Base-by-base conservation (phyloP, 2,888 invertebrate genomes). In the Piscicola geometra region DNA sequence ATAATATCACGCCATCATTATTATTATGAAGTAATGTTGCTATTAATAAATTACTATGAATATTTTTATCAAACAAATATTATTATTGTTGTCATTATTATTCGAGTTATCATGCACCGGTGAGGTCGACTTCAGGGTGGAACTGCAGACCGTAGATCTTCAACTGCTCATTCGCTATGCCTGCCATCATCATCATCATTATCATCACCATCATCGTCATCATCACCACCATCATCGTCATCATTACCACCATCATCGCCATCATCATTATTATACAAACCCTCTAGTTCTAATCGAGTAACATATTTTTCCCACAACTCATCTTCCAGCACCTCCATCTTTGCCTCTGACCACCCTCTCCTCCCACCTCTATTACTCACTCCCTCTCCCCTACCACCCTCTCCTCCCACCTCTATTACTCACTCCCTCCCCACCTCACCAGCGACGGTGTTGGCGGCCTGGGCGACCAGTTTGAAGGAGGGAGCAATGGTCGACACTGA, bases 81-180 rank as follows among this genome's bases (percentile, higher is more conserved):
- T 47, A 47, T 47, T 21, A 47, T 47, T 47, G 9, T 47, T 47
- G 9, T 47, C 21, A 47, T 47, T 47, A 47, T 21, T 47, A 47
- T 47, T 47, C 50, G 9, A 15, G 21, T 47, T 21, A 47, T 47
- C 21, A 47, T 47, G 9, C 50, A 47, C 50, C 50, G 21, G 97
- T 95, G 82, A 99, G 90, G 85, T 98, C 97, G 80, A 99, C 93
- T 88, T 99, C 98, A 0, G 98, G 99, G 86, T 99, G 99, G 87
- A 99, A 99, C 88, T 99, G 99, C 78, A 99, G 92, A 36, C 98
- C 99, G 84, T 84, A 86, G 41, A 85, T 79, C 75, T 92, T 90
- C 85, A 91, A 88, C 84, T 92, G 91, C 83, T 96, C 95, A 87
- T 93, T 93, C 82, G 92, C 92, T 82, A 99, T 92, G 76, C 92